Evolutionary conservation across 2,113 vertebrate species (phyloP).

Genomic region (Lasiurus cinereus): DNA sequence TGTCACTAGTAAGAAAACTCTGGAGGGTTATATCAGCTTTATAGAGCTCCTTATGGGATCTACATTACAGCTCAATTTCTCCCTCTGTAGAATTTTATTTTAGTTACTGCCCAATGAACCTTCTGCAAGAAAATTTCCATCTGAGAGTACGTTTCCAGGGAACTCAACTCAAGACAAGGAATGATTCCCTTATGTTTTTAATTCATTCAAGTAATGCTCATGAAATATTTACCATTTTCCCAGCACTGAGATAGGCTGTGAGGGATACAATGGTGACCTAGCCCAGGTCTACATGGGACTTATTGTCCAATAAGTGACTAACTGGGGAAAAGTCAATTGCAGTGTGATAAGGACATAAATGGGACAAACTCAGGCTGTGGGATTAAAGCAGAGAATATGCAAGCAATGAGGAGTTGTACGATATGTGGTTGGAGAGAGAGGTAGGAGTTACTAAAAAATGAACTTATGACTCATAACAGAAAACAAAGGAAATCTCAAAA

Average conservation of each 20-base stretch:
- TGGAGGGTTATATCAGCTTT: not conserved
- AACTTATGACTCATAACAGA: constrained; percentile 32
- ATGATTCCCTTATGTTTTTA: constrained; percentile 25
- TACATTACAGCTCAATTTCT: not conserved
- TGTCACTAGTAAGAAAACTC: not conserved
- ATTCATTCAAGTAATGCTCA: not conserved
- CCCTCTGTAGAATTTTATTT: not conserved
- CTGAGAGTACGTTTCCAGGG: not conserved
- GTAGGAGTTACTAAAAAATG: not conserved
- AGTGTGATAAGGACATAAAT: not conserved
- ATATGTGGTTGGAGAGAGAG: not conserved
- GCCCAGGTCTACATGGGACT: not conserved
- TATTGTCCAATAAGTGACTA: not conserved
- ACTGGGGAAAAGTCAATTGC: constrained; percentile 2
- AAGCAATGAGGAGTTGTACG: not conserved
- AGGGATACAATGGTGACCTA: not conserved
- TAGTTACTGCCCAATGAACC: not conserved
- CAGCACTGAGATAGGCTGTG: not conserved
- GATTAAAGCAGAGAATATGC: not conserved
- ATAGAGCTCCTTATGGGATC: not conserved
- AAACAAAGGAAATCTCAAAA: not conserved
- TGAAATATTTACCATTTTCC: constrained; percentile 39
- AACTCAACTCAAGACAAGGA: constrained; percentile 17
- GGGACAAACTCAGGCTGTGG: not conserved
- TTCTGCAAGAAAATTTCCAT: not conserved